Evolutionary conservation across 2,113 vertebrate species (phyloP).

Genomic region (Ictidomys tridecemlineatus): DNA sequence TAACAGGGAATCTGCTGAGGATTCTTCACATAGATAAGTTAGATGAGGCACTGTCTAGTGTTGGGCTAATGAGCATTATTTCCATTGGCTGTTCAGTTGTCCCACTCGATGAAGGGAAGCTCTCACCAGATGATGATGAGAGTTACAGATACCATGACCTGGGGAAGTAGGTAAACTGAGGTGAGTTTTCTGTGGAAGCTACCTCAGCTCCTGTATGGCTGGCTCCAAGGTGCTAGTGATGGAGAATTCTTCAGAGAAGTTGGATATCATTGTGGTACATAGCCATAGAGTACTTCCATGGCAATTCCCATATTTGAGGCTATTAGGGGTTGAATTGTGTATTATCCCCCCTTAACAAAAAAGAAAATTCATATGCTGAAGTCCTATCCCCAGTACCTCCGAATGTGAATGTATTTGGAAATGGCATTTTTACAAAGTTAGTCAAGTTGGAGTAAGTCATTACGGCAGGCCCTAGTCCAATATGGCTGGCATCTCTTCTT

Average conservation of each 20-base stretch:
- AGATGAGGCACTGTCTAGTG: not conserved
- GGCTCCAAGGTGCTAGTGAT: not conserved
- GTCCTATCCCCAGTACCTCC: not conserved
- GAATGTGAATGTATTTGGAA: not conserved
- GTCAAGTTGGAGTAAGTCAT: conserved; percentile 3
- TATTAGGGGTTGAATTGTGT: not conserved
- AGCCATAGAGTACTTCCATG: not conserved
- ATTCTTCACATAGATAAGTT: not conserved
- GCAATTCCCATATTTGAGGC: not conserved
- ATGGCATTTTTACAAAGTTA: not conserved
- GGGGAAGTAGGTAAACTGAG: not conserved
- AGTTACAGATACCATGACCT: not conserved
- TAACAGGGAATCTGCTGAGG: not conserved
- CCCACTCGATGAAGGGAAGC: not conserved
- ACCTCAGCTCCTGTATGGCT: not conserved
- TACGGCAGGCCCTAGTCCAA: not conserved
- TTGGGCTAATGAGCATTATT: not conserved
- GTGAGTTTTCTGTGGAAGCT: not conserved
- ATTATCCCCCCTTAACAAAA: fast-evolving
- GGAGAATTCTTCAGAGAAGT: not conserved
- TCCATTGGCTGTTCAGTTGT: not conserved
- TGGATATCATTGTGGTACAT: no score
- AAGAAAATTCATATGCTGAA: not conserved
- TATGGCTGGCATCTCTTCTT: not conserved
- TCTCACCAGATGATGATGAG: not conserved